phyloP scores from a whole-genome alignment of 2,113 vertebrate genomes.

The Tauraco erythrolophus region DNA sequence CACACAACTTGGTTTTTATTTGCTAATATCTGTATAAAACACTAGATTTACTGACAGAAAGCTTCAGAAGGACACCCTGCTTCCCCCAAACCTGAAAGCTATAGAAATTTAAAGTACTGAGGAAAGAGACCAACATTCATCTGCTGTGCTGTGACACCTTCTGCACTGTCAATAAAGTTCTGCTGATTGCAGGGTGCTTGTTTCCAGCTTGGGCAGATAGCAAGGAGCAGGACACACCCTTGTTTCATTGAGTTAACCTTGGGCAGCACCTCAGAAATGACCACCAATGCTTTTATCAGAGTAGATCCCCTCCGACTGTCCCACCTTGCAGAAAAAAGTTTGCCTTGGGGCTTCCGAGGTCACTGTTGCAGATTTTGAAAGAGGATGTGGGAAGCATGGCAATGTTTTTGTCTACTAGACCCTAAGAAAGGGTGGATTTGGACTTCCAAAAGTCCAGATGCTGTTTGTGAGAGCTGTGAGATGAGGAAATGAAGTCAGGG shows the following conservation, averaged over 20 bases:
- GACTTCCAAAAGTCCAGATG: constrained; percentile 15
- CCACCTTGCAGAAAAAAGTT: background rate
- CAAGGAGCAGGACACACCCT: background rate
- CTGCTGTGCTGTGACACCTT: background rate
- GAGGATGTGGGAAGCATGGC: background rate
- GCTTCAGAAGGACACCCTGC: background rate
- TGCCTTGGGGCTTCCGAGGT: background rate
- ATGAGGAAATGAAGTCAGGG: constrained; percentile 30
- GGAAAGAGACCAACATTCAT: background rate
- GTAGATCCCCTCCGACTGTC: background rate
- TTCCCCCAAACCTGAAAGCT: background rate
- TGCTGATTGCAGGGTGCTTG: background rate
- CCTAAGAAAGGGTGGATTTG: background rate
- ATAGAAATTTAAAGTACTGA: background rate
- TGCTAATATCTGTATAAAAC: constrained; percentile 9
- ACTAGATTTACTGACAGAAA: background rate
- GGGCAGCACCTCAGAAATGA: background rate
- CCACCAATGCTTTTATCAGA: background rate
- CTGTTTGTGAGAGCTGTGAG: constrained; percentile 1
- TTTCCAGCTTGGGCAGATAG: background rate
- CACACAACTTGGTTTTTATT: constrained; percentile 33
- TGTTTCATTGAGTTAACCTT: background rate
- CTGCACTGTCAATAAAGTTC: background rate
- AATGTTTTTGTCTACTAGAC: background rate
- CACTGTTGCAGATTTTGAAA: background rate